Base-by-base conservation (phyloP, 1,140 invertebrate genomes). In the Charaxes varanes region DNA sequence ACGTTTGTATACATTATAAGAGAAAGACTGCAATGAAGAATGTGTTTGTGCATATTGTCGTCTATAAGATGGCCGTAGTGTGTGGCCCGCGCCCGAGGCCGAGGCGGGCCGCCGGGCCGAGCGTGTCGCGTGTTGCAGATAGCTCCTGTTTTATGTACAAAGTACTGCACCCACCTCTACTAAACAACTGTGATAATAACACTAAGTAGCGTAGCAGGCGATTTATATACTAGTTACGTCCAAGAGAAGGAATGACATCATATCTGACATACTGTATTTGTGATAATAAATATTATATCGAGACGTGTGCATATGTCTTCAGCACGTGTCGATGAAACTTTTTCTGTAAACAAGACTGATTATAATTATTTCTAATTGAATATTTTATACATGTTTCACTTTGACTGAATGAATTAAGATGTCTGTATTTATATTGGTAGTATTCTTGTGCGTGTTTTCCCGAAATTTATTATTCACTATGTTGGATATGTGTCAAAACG, bases 141-240 rank as follows among this genome's bases (percentile, higher is more conserved):
- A 70, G 64, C 64, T 76, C 69, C 73, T 74, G 71, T 80, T 69
- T 77, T 65, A 70, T 85, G 79, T 84, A 85, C 80, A 83, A 81
- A 80, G 77, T 84, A 85, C 81, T 82, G 68, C 79, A 82, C 82
- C 84, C 82, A 85, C 84, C 82, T 85, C 80, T 79, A 79, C 76
- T 83, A 83, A 85, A 82, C 82, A 84, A 84, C 82, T 84, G 82
- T 85, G 82, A 85, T 85, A 83, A 85, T 85, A 84, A 85, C 79
- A 84, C 82, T 85, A 85, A 85, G 82, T 85, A 85, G 84, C 76
- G 59, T 85, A 85, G 80, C 81, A 84, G 80, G 81, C 81, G 77
- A 83, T 80, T 82, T 83, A 77, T 83, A 82, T 79, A 82, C 82
- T 84, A 85, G 77, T 85, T 76, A 77, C 74, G 84, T 85, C 82